Evolutionary conservation across 2,113 vertebrate species (phyloP), one percentile per base, ranked within the genome.

Genomic region (Theropithecus gelada): DNA sequence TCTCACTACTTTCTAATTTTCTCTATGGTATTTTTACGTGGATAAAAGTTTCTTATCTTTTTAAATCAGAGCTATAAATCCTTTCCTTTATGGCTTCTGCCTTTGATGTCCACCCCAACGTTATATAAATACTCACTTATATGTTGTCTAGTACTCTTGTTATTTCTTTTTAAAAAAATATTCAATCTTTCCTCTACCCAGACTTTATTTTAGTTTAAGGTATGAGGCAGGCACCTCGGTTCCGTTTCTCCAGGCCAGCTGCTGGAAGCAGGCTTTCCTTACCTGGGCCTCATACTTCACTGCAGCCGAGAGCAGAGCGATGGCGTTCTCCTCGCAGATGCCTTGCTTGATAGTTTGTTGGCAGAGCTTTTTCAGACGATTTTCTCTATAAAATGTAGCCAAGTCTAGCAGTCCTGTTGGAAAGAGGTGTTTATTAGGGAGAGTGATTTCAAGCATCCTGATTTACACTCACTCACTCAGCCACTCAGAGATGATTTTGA

Each of bases 231-330:
- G n/a, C 25, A 23, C 12, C 40, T 10, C 3, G 48, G 72, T 52
- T 13, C 3, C 5, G 2, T 12, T 70, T 17, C 59, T 13, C 68
- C 81, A 22, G 76, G 55, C 3, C 3, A 27, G 18, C 4, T 0
- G 27, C 1, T 12, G 32, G 70, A 52, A 61, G 52, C 5, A 3
- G 4, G 30, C 59, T 97, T 72, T 82, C 38, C 99, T 98, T 99
- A 99, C 99, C 99, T 99, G 99, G 38, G 99, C 99, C 57, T 99
- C 99, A 0, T 99, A 99, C 88, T 99, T 99, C 98, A 99, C 99
- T 0, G 99, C 99, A 0, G 99, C 99, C 0, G 99, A 99, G 12
- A 99, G 99, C 93, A 99, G 99, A 25, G 99, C 99, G n/a, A 99
- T 99, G 90, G 99, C 99, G 30, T 99, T 99, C 95, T 99, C 99